These are phyloP conservation scores for Pomatostomus ruficeps DNA, from an alignment of 2,113 vertebrate genomes.

Conservation along the genomic window DNA sequence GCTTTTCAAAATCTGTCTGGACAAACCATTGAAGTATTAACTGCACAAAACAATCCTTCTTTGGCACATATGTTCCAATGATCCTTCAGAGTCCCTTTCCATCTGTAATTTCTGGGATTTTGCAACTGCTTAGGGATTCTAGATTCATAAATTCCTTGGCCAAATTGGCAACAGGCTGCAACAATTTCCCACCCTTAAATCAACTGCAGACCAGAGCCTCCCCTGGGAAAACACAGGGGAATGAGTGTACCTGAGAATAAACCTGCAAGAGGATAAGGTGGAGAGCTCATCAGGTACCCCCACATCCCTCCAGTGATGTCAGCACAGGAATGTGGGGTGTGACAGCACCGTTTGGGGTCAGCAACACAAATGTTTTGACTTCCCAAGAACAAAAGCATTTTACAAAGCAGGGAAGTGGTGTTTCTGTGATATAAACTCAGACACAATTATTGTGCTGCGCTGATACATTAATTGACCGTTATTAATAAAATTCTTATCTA, in stretches of 20 bases:
- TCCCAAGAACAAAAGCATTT: constrained; percentile 46
- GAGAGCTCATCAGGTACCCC: not conserved
- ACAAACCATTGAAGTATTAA: not conserved
- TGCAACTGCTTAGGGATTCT: not conserved
- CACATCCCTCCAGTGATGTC: not conserved
- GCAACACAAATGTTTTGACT: not conserved
- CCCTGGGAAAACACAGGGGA: not conserved
- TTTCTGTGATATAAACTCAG: constrained; percentile 36
- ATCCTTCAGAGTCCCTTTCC: not conserved
- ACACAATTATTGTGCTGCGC: not conserved
- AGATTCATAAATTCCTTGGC: not conserved
- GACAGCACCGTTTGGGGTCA: not conserved
- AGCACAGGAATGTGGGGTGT: fast-evolving
- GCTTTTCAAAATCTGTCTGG: not conserved
- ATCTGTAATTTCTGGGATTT: constrained; percentile 5
- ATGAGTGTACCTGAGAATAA: not conserved
- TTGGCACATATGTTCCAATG: not conserved
- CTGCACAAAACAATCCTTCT: not conserved
- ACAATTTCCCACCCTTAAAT: constrained; percentile 25
- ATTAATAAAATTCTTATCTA: not conserved
- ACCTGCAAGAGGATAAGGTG: not conserved
- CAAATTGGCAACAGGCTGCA: not conserved
- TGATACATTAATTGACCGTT: not conserved
- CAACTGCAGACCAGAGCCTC: not conserved
- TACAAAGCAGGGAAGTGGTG: constrained; percentile 58